phyloP scores from a whole-genome alignment of 2,797 vertebrate species.

The Paratrypauchen microcephalus region DNA sequence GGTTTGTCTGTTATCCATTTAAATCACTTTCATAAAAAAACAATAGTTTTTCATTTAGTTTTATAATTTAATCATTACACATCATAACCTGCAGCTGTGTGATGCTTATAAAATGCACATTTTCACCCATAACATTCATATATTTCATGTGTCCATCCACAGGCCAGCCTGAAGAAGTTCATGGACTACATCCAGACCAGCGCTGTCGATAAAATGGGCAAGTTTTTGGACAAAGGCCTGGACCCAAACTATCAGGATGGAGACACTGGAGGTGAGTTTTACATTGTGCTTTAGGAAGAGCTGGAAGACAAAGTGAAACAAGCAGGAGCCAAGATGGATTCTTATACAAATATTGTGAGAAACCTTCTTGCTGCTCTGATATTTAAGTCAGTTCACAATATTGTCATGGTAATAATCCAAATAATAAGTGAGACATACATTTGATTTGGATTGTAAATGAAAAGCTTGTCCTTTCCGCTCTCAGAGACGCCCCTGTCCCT shows the following conservation, averaged over 20 bases:
- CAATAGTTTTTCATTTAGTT: not conserved
- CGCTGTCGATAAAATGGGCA: slow-evolving; percentile 86
- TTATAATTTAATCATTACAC: not conserved
- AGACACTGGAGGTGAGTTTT: slow-evolving; percentile 80
- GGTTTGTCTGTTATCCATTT: not conserved
- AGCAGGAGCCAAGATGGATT: no score
- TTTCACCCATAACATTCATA: not conserved
- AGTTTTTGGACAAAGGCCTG: slow-evolving; percentile 90
- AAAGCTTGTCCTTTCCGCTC: no score
- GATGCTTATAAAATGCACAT: not conserved
- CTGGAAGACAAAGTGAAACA: no score
- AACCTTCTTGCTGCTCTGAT: no score
- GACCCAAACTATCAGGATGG: slow-evolving; percentile 91
- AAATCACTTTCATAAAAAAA: not conserved
- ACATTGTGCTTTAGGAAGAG: no score
- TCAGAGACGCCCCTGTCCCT: slow-evolving; percentile 90
- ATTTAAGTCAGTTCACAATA: no score
- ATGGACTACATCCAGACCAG: slow-evolving; percentile 90
- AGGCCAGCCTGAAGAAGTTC: slow-evolving; percentile 93
- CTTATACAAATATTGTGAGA: no score
- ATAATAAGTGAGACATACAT: no score
- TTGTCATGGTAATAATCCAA: no score
- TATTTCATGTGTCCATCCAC: slow-evolving; percentile 11
- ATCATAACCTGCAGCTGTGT: not conserved
- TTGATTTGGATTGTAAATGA: no score